Evolutionary conservation across 2,113 vertebrate species (phyloP).

Genomic region (Gallinago media): DNA sequence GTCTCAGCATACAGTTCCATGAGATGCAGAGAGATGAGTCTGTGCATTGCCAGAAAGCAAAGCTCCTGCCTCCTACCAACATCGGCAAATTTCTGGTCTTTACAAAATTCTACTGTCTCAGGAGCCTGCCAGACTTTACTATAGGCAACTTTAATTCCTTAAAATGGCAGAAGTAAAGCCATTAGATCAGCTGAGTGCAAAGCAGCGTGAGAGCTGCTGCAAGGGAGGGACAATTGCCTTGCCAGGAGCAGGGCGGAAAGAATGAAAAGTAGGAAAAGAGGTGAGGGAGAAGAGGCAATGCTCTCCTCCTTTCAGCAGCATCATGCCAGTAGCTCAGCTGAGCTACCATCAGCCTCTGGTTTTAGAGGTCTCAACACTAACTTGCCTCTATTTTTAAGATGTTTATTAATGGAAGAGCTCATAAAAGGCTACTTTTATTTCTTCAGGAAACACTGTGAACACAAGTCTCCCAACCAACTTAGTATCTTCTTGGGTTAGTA

Average conservation of each 20-base stretch:
- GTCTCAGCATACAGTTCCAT: background rate
- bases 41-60: background rate
- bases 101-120: background rate
- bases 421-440: background rate
- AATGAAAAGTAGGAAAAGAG: background rate
- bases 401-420: background rate
- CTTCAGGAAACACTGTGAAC: background rate
- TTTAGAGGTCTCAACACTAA: background rate
- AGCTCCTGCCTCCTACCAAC: background rate
- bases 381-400: background rate
- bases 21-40: background rate
- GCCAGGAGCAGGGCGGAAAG: background rate
- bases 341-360: background rate
- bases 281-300: fast-evolving
- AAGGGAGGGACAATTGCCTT: background rate
- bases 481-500: background rate
- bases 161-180: background rate
- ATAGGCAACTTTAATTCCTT: background rate
- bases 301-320: background rate
- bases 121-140: background rate
- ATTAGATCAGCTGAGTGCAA: background rate
- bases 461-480: background rate
- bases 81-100: background rate
- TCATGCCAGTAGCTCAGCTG: background rate
- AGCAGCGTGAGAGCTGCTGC: background rate